phyloP scores from a whole-genome alignment of 2,888 invertebrate species.

The Hofmannophila pseudospretella region DNA sequence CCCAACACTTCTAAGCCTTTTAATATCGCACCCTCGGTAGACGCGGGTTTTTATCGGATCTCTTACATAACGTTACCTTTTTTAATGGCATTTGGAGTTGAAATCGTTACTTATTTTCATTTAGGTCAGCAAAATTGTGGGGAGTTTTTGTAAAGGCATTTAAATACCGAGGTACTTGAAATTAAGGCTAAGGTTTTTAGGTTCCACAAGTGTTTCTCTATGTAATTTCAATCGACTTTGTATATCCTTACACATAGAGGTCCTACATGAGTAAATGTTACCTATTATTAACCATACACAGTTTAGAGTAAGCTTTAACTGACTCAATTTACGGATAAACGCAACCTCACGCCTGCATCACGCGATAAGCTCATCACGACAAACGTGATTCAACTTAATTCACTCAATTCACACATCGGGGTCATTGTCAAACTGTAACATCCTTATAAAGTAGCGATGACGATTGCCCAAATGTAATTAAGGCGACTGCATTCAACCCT shows the following conservation, averaged over 20 bases:
- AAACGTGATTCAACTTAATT: slow-evolving; percentile 68
- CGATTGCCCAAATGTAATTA: slow-evolving; percentile 75
- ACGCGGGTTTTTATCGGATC: slow-evolving; percentile 52
- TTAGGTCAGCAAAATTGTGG: slow-evolving; percentile 6
- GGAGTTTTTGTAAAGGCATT: not conserved
- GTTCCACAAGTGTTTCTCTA: no score
- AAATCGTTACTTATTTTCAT: slow-evolving; percentile 20
- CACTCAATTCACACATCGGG: slow-evolving; percentile 58
- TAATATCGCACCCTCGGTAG: slow-evolving; percentile 65
- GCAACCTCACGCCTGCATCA: slow-evolving; percentile 37
- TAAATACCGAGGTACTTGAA: not conserved
- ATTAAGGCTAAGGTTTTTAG: no score
- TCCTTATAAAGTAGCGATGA: slow-evolving; percentile 55
- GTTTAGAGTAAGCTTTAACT: no score
- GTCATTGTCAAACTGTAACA: slow-evolving; percentile 58
- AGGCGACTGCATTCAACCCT: slow-evolving; percentile 49
- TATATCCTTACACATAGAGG: no score
- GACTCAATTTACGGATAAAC: slow-evolving; percentile 13
- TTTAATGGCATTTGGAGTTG: slow-evolving; percentile 48
- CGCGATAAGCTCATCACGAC: slow-evolving; percentile 42
- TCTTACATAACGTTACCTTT: slow-evolving; percentile 52
- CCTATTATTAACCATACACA: no score
- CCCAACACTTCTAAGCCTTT: slow-evolving; percentile 74
- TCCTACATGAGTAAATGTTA: no score
- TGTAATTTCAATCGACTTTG: no score